Evolutionary conservation across 2,113 vertebrate species (phyloP), one percentile per base, ranked within the genome.

Genomic region (Cyprinus carpio): DNA sequence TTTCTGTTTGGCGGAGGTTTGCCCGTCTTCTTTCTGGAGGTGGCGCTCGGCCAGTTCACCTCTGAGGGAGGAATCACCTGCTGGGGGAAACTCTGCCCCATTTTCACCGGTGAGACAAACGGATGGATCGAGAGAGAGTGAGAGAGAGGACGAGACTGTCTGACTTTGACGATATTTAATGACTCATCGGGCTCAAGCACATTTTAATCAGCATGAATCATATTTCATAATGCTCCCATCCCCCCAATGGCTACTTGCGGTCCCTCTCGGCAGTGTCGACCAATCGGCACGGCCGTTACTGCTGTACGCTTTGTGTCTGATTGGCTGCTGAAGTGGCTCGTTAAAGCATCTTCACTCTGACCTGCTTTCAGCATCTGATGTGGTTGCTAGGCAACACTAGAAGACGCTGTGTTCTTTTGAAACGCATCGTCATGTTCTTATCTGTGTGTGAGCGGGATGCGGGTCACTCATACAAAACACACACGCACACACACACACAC

Each of bases 31-130:
- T 99, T 99, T 94, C 94, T 99, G 94, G 98, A 99, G 92, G 96
- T 99, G 60, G 97, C 96, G 49, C 93, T 99, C 88, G 98, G 98
- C 88, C 98, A 99, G 94, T 99, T 96, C 93, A 99, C 98, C 89
- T 99, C 98, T 64, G 96, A 99, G 91, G 98, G 98, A 83, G 98
- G 98, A 88, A 99, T 99, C 93, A 99, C 98, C 87, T 99, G 97
- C 94, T 99, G 98, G 98, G 96, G 95, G 85, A 99, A 97, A 92
- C 96, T 99, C 91, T 99, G 97, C 92, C 98, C 98, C 90, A 96
- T 99, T 91, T 99, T 99, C 91, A 96, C 97, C 60, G 98, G 98
- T 99, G 85, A 96, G 96, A 96, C 54, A 20, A 65, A 83, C 58
- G 6, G 18, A 46, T 13, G 8, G 2, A 51, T 46, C 27, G 10